These are phyloP conservation scores for Indri indri DNA, from an alignment of 2,113 vertebrate genomes.

Conservation along the genomic window DNA sequence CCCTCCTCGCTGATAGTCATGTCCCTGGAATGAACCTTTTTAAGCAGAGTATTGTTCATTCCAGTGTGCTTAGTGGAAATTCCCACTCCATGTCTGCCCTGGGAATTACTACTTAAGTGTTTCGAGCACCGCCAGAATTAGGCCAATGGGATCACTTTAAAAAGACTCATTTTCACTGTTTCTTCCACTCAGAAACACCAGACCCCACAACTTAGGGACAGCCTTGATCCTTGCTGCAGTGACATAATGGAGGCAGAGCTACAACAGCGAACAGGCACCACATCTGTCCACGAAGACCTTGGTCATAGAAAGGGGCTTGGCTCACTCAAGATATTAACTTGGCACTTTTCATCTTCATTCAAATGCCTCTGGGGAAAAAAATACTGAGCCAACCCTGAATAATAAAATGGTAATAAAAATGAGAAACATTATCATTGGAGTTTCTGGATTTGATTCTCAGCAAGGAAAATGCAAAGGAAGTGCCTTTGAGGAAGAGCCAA, in stretches of 20 bases:
- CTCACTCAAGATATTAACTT: conserved; percentile 35
- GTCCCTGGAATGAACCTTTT: not conserved
- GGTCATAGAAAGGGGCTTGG: not conserved
- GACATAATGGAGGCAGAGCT: not conserved
- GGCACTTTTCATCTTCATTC: conserved; percentile 66
- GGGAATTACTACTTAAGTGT: not conserved
- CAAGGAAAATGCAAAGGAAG: conserved; percentile 58
- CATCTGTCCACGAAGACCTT: conserved; percentile 24
- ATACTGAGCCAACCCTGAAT: conserved; percentile 46
- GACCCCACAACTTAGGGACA: not conserved
- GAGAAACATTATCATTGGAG: conserved; percentile 66
- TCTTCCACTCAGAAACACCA: not conserved
- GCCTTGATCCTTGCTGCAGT: not conserved
- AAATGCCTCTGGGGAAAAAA: conserved; percentile 19
- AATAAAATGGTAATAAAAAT: conserved; percentile 71
- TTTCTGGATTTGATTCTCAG: conserved; percentile 75
- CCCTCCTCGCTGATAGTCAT: not conserved
- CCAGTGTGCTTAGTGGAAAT: not conserved
- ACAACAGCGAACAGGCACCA: not conserved
- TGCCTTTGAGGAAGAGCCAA: conserved; percentile 78
- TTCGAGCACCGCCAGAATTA: not conserved
- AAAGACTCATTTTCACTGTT: not conserved
- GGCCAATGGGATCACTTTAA: not conserved
- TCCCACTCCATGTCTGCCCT: not conserved
- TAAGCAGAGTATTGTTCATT: not conserved